Conservation (phyloP, 2,797 vertebrate genomes). For the Lacerta viridis region DNA sequence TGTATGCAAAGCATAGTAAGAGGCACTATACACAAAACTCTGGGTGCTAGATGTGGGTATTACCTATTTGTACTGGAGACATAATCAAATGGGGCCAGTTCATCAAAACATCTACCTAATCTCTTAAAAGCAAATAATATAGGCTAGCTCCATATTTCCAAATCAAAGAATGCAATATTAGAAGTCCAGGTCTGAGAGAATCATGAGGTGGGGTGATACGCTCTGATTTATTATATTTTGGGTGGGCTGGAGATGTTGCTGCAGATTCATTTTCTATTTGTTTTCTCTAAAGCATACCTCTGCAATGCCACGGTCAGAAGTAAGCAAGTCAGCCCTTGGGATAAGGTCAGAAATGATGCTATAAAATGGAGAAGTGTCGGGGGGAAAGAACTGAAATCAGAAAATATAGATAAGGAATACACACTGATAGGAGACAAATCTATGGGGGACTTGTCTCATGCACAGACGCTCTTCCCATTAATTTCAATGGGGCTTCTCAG, state of each 20-base stretch:
- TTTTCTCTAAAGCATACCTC: constrained; percentile 80
- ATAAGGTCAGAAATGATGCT: constrained; percentile 79
- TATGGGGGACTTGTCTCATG: neutral
- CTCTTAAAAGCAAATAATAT: constrained; percentile 48
- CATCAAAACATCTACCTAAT: constrained; percentile 43
- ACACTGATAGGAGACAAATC: constrained; percentile 18
- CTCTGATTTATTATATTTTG: constrained; percentile 76
- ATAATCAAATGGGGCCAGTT: constrained; percentile 2
- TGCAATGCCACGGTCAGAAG: constrained; percentile 69
- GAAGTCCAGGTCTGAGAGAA: constrained; percentile 58
- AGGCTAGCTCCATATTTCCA: constrained; percentile 60
- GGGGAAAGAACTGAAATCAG: constrained; percentile 69
- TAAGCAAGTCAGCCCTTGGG: constrained; percentile 65
- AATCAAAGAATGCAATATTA: constrained; percentile 61
- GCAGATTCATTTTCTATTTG: constrained; percentile 78
- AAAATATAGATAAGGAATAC: constrained; percentile 52
- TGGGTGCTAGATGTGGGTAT: neutral
- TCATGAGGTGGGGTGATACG: constrained; percentile 56
- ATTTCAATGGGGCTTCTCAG: constrained; percentile 9
- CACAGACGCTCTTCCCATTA: neutral
- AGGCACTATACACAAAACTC: neutral
- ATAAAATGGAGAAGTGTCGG: constrained; percentile 72
- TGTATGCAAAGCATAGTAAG: neutral
- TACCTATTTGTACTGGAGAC: neutral
- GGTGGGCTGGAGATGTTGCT: constrained; percentile 72